Evolutionary conservation across 2,888 invertebrate species (phyloP).

Genomic region (Tridacna gigas): DNA sequence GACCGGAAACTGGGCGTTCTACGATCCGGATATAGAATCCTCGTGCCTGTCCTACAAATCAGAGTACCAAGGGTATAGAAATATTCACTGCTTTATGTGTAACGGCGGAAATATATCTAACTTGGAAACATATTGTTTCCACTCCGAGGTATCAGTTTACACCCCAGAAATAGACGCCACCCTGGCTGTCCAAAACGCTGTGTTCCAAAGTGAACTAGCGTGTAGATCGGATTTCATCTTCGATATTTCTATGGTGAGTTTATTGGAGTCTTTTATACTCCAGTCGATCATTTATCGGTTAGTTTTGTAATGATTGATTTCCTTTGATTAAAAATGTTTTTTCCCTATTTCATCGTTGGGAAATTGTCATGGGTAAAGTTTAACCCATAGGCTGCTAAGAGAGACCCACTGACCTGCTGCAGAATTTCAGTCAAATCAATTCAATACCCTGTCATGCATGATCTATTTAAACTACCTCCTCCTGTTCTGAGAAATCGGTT

Average conservation of each 20-base stretch:
- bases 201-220: too few relatives aligned
- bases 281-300: neutral
- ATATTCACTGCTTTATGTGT: conserved; percentile 54
- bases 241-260: conserved; percentile 4
- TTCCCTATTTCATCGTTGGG: too few relatives aligned
- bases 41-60: conserved; percentile 47
- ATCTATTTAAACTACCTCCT: too few relatives aligned
- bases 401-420: too few relatives aligned
- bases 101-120: conserved; percentile 29
- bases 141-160: neutral
- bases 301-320: neutral
- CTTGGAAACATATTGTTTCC: neutral
- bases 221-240: conserved; percentile 8
- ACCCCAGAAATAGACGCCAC: neutral
- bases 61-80: conserved; percentile 40
- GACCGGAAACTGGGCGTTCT: conserved; percentile 44
- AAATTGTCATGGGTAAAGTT: too few relatives aligned
- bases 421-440: too few relatives aligned
- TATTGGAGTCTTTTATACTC: neutral
- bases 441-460: too few relatives aligned
- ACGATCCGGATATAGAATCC: conserved; percentile 29
- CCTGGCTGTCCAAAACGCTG: neutral
- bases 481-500: too few relatives aligned
- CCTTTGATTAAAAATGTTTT: neutral
- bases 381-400: too few relatives aligned